Evolutionary conservation across 2,113 vertebrate genomes (phyloP), one percentile per base, ranked within the genome.

Genomic region (Mormyrus lacerda): DNA sequence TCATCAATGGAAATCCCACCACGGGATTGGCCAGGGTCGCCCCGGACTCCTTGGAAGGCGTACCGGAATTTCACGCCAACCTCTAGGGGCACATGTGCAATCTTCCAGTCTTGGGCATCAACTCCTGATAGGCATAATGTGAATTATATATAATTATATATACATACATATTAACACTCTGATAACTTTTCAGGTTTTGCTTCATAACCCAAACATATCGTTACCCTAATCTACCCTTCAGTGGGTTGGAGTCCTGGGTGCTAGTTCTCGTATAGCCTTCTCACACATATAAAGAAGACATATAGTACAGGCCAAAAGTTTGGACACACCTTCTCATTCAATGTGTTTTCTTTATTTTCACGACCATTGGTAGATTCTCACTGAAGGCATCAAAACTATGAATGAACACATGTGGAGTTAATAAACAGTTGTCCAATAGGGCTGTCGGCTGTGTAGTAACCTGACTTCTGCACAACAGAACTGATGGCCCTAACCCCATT

Each of bases 1-100:
- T 98, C 98, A 11, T 99, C 97, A 0, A 98, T 93, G 87, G 91
- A 95, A 92, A 98, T 97, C 3, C 97, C 97, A 9, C 97, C 97
- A 0, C 3, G 2, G 0, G 97, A 96, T 11, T 91, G 90, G 15
- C 42, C 48, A 44, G 96, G 90, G 61, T 93, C 47, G 0, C 96
- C 96, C 0, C 94, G 96, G 15, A 96, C 89, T 1, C 95, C 98
- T 91, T 98, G 97, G 93, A 98, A 98, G 50, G 95, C 83, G 79
- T 98, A 99, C 69, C 97, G 97, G 91, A 98, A 99, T 89, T 99
- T 99, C 89, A 90, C 95, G 21, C 94, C 94, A 2, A 95, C 95
- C 0, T 92, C 93, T 90, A 99, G 91, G 2, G 95, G 94, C 35
- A 98, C 96, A 0, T 97, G 97, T 48, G 94, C 97, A 48, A 99